A percentile compares a stretch with the other conserved stretches of the same genome.
Evolutionary conservation across 2,888 invertebrate genomes (phyloP).

Genomic region (Netelia fuscicornis): DNA sequence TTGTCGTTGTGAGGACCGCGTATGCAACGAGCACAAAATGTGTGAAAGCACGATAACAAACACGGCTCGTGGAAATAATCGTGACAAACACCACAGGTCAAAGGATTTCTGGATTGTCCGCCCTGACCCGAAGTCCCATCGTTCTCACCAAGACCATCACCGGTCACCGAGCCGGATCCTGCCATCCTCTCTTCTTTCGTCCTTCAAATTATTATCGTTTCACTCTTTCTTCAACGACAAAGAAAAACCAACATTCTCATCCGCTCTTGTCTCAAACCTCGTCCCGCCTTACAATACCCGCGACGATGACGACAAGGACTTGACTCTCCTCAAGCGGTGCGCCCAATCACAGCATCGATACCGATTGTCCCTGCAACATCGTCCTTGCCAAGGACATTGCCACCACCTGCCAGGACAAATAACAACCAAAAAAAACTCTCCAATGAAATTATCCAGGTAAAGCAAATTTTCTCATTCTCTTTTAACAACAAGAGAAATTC

Average conservation of each 20-base stretch:
- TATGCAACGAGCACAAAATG: constrained; percentile 89
- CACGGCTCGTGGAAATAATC: constrained; percentile 90
- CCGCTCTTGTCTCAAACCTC: constrained; percentile 9
- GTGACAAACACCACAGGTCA: constrained; percentile 89
- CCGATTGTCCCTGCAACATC: constrained; percentile 60
- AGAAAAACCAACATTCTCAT: background rate
- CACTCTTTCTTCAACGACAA: constrained; percentile 3
- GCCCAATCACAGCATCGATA: constrained; percentile 64
- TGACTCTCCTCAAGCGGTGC: constrained; percentile 59
- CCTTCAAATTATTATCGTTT: constrained; percentile 17
- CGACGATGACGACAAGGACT: constrained; percentile 21
- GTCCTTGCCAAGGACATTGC: constrained; percentile 43
- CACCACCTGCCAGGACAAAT: constrained; percentile 57
- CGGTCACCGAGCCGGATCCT: constrained; percentile 76
- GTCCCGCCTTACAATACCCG: constrained; percentile 11
- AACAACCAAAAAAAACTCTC: constrained; percentile 2
- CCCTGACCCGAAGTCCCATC: constrained; percentile 76
- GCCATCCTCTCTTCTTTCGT: constrained; percentile 75
- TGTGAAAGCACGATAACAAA: constrained; percentile 89
- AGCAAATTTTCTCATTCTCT: constrained; percentile 5
- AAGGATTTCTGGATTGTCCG: constrained; percentile 86
- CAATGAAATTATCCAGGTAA: background rate
- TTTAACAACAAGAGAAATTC: background rate
- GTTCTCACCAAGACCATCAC: constrained; percentile 77
- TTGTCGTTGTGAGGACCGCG: constrained; percentile 88